Conservation (phyloP, 2,797 vertebrate genomes). For the Pseudochaenichthys georgianus region DNA sequence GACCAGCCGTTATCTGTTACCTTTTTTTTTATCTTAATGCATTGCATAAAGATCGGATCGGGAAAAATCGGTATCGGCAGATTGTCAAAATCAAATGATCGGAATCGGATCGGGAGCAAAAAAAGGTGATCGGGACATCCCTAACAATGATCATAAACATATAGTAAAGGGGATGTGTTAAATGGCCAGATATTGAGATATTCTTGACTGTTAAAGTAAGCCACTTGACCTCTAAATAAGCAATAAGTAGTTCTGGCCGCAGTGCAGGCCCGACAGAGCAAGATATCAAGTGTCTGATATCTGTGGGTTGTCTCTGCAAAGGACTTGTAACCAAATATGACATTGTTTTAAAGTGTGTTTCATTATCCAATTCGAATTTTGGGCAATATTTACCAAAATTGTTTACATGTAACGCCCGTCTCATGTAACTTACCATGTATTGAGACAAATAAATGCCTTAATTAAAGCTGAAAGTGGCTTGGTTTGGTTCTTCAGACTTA, state of each 20-base stretch:
- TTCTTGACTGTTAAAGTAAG: neutral
- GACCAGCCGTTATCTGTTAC: no score
- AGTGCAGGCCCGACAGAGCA: neutral
- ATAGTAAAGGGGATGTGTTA: neutral
- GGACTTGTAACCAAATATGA: slow-evolving; percentile 1
- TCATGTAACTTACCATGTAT: no score
- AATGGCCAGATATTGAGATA: neutral
- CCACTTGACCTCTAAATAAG: slow-evolving; percentile 3
- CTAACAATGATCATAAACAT: neutral
- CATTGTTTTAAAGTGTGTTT: neutral
- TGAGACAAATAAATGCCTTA: no score
- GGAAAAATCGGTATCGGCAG: no score
- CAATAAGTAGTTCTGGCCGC: neutral
- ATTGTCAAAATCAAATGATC: no score
- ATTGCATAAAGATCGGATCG: no score
- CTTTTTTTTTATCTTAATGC: no score
- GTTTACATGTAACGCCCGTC: neutral
- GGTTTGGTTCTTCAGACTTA: neutral
- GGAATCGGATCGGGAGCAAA: no score
- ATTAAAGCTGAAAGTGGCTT: neutral
- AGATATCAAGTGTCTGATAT: neutral
- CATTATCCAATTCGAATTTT: neutral
- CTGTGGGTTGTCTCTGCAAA: neutral
- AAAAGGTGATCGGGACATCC: no score
- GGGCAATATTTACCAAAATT: neutral